These are phyloP conservation scores for Anastrepha obliqua DNA, from an alignment of 1,140 invertebrate species.

Conservation along the genomic window DNA sequence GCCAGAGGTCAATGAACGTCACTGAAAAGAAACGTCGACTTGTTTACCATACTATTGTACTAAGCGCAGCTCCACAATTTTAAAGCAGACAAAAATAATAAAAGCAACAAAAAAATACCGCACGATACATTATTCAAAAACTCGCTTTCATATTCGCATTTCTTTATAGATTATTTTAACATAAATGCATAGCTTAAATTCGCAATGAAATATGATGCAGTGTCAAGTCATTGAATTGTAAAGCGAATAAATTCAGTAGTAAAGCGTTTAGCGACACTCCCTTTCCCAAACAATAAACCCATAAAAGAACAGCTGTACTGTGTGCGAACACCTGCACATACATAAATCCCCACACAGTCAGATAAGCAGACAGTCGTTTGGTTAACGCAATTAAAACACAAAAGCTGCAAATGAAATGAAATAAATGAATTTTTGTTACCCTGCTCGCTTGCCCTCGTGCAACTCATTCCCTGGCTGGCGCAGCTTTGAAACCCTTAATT, in stretches of 20 bases:
- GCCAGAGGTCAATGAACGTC: no score
- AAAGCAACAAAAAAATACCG: no score
- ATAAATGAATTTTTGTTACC: slow-evolving; percentile 25
- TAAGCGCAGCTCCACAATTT: no score
- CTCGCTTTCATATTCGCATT: no score
- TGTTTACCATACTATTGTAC: no score
- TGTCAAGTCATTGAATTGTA: slow-evolving; percentile 37
- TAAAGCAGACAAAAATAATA: no score
- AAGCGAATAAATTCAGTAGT: slow-evolving; percentile 21
- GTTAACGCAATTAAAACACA: slow-evolving; percentile 23
- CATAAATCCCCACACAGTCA: background rate
- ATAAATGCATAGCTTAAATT: background rate
- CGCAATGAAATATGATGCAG: slow-evolving; percentile 43
- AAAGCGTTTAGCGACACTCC: background rate
- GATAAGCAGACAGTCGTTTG: slow-evolving; percentile 41
- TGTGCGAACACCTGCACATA: background rate
- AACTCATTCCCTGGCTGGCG: background rate
- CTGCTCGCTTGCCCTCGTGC: background rate
- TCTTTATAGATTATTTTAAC: background rate
- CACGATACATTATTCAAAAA: no score
- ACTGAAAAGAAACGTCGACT: no score
- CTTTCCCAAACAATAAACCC: background rate
- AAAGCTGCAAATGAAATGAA: slow-evolving; percentile 45
- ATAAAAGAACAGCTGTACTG: background rate
- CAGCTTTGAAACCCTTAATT: background rate